Evolutionary conservation across 30 jellyfish, hydroid and myxozoan genomes (phyloP).

Genomic region (Chrysaora quinquecirrha): DNA sequence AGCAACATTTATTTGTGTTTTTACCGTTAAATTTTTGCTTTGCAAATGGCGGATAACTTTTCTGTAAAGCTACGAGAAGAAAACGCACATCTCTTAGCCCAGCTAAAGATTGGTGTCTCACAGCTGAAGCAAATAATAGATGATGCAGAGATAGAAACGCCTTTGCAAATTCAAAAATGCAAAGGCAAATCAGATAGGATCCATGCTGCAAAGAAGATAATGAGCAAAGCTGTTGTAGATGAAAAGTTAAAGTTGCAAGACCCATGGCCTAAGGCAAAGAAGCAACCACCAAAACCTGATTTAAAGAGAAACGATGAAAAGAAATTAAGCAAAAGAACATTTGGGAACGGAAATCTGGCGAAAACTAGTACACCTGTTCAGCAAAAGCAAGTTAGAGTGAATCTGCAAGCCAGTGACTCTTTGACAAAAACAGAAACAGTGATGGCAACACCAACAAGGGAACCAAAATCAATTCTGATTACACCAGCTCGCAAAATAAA

Average conservation of each 20-base stretch:
- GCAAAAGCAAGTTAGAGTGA: neutral
- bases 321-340: neutral
- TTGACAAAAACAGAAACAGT: neutral
- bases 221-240: neutral
- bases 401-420: neutral
- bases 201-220: no score
- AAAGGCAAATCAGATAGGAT: neutral
- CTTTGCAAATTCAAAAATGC: neutral
- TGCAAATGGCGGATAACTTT: neutral
- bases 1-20: no score
- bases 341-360: neutral
- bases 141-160: neutral
- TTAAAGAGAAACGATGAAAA: neutral
- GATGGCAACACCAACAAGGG: slow-evolving; percentile 10
- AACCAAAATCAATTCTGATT: slow-evolving; percentile 46
- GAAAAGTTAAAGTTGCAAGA: neutral
- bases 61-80: neutral
- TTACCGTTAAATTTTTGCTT: no score
- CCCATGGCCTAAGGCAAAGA: neutral
- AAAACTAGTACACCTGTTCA: neutral
- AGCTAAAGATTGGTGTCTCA: neutral
- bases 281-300: neutral
- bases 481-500: slow-evolving; percentile 61
- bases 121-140: neutral
- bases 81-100: neutral